Percentiles rank a stretch among this genome's conserved stretches.
Evolutionary conservation across 2,888 invertebrate genomes (phyloP).

Genomic region (Bombylius major): DNA sequence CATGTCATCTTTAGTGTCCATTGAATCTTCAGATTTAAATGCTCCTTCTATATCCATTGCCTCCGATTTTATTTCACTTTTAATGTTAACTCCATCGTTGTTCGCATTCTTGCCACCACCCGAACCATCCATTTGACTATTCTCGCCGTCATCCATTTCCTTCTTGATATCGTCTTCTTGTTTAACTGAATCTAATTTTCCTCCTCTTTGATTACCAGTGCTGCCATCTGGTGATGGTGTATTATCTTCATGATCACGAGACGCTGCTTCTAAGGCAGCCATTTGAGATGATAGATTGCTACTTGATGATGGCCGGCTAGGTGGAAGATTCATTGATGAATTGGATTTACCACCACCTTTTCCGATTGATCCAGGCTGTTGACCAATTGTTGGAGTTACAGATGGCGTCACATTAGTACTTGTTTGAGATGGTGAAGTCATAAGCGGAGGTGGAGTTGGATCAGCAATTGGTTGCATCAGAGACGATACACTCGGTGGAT

Average conservation of each 20-base stretch:
- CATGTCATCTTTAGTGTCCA: conserved; percentile 41
- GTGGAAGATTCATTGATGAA: conserved; percentile 17
- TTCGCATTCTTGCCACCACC: conserved; percentile 45
- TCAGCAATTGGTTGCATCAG: conserved; percentile 43
- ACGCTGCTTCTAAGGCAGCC: conserved; percentile 58
- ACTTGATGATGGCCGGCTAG: conserved; percentile 34
- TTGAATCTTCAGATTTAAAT: conserved; percentile 28
- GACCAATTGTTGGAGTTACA: conserved; percentile 19
- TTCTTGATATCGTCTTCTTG: conserved; percentile 54
- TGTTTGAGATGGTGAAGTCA: conserved; percentile 25
- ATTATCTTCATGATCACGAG: conserved; percentile 51
- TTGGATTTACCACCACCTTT: conserved; percentile 17
- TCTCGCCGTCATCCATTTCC: conserved; percentile 46
- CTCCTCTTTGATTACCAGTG: conserved; percentile 39
- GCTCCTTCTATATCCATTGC: conserved; percentile 31
- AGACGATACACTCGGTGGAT: conserved; percentile 48
- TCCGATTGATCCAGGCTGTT: conserved; percentile 18
- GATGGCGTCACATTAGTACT: conserved; percentile 21
- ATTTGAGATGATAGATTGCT: conserved; percentile 53
- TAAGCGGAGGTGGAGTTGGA: conserved; percentile 41
- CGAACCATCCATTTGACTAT: conserved; percentile 35
- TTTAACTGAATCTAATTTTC: conserved; percentile 53
- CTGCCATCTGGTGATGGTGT: conserved; percentile 42
- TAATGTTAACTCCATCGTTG: conserved; percentile 49
- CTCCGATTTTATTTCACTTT: conserved; percentile 42